Evolutionary conservation across 2,113 vertebrate species (phyloP), one percentile per base, ranked within the genome.

Genomic region (Phyllostomus hastatus): DNA sequence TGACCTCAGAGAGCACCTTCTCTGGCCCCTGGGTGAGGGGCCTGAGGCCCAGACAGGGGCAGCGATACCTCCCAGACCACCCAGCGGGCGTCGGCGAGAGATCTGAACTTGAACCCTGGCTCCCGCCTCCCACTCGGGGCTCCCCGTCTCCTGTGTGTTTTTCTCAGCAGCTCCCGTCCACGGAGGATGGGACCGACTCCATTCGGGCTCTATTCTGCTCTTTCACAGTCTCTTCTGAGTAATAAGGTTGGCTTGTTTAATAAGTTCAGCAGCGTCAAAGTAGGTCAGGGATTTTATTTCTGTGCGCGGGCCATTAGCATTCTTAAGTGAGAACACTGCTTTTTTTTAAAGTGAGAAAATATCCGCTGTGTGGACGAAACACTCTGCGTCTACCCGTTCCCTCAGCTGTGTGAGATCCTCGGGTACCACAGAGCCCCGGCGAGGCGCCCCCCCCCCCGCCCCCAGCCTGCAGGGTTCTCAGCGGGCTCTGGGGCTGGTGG

Each of bases 251-350:
- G 91, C 94, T 96, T 97, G 96, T 96, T 97, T 97, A 98, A 96
- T 97, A 98, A 97, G 97, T 96, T 93, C 88, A 92, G 95, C 96
- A 85, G 95, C 96, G 89, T 97, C 94, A 97, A 97, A 98, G 97
- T 97, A 97, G 97, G 97, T 97, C 97, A 97, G 97, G 91, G 94
- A 97, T 97, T 97, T 98, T 96, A 97, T 97, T 97, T 96, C 96
- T 95, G 95, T 97, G 96, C 93, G 93, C n/a, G 95, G 97, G 83
- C 95, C 97, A 97, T 97, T 98, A 98, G 95, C 95, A 98, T 97
- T 96, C 96, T 97, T 98, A 96, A 98, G 96, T 96, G 95, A 97
- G 97, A 98, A 95, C 95, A 94, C 86, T 52, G 7, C 6, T 38
- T 93, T 97, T 97, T 95, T 97, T 97, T 95, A 33, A 91, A 95